These are phyloP conservation scores for Setophaga kirtlandii DNA, from an alignment of 2,113 vertebrate species.

Conservation along the genomic window DNA sequence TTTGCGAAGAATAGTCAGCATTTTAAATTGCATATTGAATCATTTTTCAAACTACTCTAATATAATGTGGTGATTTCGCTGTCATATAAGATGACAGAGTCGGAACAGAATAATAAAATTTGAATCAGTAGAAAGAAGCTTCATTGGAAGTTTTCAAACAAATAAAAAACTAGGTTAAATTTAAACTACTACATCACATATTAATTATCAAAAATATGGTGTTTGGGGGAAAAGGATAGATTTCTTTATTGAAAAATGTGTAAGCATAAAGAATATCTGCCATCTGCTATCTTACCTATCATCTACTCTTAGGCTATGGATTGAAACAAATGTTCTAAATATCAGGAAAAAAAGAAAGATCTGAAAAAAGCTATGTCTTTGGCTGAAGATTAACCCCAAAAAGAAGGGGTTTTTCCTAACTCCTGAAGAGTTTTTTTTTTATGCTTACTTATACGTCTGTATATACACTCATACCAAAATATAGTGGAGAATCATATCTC, in stretches of 20 bases:
- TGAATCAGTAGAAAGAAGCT: neutral
- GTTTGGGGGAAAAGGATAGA: neutral
- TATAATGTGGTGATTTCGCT: neutral
- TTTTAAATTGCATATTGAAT: neutral
- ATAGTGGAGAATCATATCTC: neutral
- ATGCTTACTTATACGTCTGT: neutral
- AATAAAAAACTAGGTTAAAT: neutral
- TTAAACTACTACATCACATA: neutral
- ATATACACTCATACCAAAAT: neutral
- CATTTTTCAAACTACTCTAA: neutral
- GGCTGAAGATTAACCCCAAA: neutral
- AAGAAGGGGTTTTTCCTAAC: neutral
- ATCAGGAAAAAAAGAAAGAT: neutral
- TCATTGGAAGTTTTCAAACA: neutral
- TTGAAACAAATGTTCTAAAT: neutral
- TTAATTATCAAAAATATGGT: neutral
- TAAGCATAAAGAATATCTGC: neutral
- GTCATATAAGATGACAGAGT: neutral
- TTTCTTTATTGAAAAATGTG: neutral
- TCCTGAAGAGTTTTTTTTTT: neutral
- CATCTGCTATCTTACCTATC: neutral
- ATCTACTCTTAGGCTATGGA: neutral
- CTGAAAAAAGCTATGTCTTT: neutral
- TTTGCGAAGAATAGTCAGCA: neutral
- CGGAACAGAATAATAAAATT: neutral